Base-by-base conservation (phyloP, 2,888 invertebrate genomes). In the Tetranychus truncatus region DNA sequence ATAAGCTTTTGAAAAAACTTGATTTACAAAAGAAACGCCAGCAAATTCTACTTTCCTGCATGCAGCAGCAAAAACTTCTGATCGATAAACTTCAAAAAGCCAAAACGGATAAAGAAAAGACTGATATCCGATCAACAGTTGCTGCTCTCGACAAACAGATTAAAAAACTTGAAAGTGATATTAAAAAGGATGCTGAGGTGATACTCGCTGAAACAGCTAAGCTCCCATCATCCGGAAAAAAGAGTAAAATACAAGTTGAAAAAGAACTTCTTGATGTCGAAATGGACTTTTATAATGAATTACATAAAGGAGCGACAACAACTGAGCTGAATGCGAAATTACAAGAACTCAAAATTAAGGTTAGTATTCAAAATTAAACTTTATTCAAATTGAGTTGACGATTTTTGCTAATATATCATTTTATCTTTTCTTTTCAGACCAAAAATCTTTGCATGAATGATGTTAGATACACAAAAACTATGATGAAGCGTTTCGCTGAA, bases 241-340 rank as follows among this genome's bases (percentile, higher is more conserved):
- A 72, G 72, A 45, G 20, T n/a, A 21, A 71, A 45, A 44, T 75
- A 44, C 78, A 85, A 84, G 82, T 91, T 0, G 91, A 92, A 82
- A 91, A 91, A 80, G 93, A 94, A 81, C 88, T 95, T 74, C 85
- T 95, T 11, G 95, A 95, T 81, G 90, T 92, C 0, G 95, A 95
- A 81, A 83, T 95, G 81, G 95, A 95, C 82, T 85, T 95, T 78
- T 91, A 93, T 80, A 91, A 90, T 1, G 91, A 91, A 79, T 91
- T 93, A 81, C 91, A 88, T 83, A 89, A 89, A 81, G 94, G 94
- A 0, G 90, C 89, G 75, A 94, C 95, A 79, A 91, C 92, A 0
- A 87, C 89, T 0, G 91, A 90, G 78, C 84, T 94, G 73, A 88
- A 89, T 80, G 89, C 89, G 81, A 89, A 87, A 81, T 86, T 92